Base-by-base conservation (phyloP, 2,888 invertebrate species). In the Eristalinus sepulchralis region DNA sequence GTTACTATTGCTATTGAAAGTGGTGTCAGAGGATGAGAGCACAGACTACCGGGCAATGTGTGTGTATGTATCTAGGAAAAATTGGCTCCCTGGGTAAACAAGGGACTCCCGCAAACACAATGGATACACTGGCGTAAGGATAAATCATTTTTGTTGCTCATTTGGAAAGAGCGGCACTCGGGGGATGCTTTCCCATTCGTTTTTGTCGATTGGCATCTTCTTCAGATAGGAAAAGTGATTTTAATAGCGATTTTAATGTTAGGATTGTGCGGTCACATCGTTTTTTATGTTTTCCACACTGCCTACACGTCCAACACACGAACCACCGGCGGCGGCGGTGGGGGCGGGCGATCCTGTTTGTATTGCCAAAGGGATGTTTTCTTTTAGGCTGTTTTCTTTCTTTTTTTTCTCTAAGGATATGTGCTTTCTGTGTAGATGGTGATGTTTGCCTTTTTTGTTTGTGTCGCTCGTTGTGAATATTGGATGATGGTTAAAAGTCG, bases 211-310 rank as follows among this genome's bases (percentile, higher is more conserved):
- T 80, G 83, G 87, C 76, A 87, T 87, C 87, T 80, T 87, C 76
- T 76, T 83, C 64, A 87, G 87, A 87, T 83, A 83, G 75, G 53
- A 83, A 87, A 87, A 83, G 83, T 83, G 87, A 87, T 87, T 83
- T 87, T 87, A 87, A 87, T 87, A 79, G 87, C 82, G 83, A 80
- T 87, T 87, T 87, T 87, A 87, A 87, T 87, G 87, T 80, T 83
- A 76, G 83, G 68, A 87, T 76, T 83, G 83, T 83, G 83, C 82
- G 87, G 87, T 87, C 87, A 87, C 83, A 87, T 87, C 83, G 87
- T 83, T 87, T 87, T 87, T 87, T 87, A 87, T 87, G 87, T 83
- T 83, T 80, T 67, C 71, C 53, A 57, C 39, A 57, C 13, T 27
- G 57, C 60, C 47, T 31, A 31, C 22, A 9, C 8, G 17, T 47